Evolutionary conservation across 2,888 invertebrate species (phyloP).

Genomic region (Periphyllus acericola): DNA sequence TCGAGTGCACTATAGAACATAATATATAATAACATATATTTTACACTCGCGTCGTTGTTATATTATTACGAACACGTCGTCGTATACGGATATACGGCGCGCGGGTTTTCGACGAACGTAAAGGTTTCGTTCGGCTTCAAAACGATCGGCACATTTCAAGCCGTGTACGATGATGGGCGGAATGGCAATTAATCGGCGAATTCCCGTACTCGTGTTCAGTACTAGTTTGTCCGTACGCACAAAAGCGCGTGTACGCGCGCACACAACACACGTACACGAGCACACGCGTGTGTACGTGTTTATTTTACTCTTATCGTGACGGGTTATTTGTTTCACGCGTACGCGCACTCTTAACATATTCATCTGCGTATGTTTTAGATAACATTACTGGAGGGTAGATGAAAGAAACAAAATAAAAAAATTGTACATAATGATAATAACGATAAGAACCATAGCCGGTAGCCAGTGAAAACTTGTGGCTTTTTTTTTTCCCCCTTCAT

Average conservation of each 20-base stretch:
- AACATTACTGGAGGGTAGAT: not conserved
- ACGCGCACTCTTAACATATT: not conserved
- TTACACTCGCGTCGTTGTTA: not conserved
- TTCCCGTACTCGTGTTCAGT: not conserved
- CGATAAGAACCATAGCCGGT: slow-evolving; percentile 15
- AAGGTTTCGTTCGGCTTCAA: too few species aligned
- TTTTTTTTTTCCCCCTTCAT: slow-evolving; percentile 5
- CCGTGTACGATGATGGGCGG: too few species aligned
- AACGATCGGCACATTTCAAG: too few species aligned
- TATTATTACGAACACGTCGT: not conserved
- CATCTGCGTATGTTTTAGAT: not conserved
- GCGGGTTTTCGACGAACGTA: not conserved
- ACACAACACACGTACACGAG: too few species aligned
- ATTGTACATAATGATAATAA: not conserved
- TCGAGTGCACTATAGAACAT: too few species aligned
- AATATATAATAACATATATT: too few species aligned
- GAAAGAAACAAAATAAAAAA: not conserved
- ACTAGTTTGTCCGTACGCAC: too few species aligned
- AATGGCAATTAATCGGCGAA: not conserved
- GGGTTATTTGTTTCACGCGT: not conserved
- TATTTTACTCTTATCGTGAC: not conserved
- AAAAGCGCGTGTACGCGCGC: too few species aligned
- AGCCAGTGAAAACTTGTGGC: slow-evolving; percentile 33
- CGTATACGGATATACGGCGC: not conserved
- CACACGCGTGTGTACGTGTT: too few species aligned